These are phyloP conservation scores for Zaprionus capensis DNA, from an alignment of 1,140 invertebrate genomes.

Conservation along the genomic window DNA sequence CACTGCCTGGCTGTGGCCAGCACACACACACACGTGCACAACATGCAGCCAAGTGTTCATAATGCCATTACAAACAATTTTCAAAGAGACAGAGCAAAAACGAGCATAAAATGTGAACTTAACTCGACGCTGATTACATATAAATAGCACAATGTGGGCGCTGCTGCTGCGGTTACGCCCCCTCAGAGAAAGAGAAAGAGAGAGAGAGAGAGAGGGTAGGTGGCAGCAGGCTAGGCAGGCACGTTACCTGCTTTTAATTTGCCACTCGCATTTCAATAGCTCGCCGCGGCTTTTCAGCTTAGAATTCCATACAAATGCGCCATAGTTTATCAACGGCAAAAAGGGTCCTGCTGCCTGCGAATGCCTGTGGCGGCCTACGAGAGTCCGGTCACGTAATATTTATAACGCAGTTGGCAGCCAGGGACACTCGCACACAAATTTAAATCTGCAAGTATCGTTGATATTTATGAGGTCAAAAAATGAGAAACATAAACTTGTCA, in stretches of 20 bases:
- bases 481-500: conserved; percentile 76
- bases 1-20: conserved; percentile 7
- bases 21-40: conserved; percentile 13
- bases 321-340: conserved; percentile 13
- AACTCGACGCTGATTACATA: conserved; percentile 55
- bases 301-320: conserved; percentile 9
- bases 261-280: conserved; percentile 56
- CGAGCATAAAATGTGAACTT: conserved; percentile 52
- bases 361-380: background rate
- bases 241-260: conserved; percentile 39
- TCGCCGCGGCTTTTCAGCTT: conserved; percentile 10
- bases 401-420: conserved; percentile 54
- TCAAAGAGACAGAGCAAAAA: conserved; percentile 49
- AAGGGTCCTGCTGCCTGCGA: background rate
- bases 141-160: conserved; percentile 59
- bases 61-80: conserved; percentile 68
- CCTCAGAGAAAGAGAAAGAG: background rate
- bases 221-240: background rate
- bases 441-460: conserved; percentile 55
- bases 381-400: conserved; percentile 53
- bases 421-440: conserved; percentile 36
- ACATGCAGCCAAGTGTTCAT: conserved; percentile 66
- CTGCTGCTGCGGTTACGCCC: conserved; percentile 1
- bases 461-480: conserved; percentile 64
- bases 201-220: background rate